These are phyloP conservation scores for Enteromius treurensis DNA, from an alignment of 2,797 vertebrate genomes.

Conservation along the genomic window DNA sequence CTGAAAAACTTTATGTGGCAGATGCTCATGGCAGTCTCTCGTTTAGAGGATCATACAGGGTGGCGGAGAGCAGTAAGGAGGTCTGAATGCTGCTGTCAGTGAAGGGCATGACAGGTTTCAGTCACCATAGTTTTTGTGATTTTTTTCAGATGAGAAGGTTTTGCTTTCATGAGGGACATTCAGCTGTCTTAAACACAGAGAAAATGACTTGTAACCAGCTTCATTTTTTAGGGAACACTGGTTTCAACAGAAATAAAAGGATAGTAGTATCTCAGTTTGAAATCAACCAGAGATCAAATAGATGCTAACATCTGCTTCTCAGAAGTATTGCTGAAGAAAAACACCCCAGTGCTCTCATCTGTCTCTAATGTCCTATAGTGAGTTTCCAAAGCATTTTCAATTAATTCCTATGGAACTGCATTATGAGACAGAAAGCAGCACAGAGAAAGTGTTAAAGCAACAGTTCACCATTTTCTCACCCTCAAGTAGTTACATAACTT, in stretches of 20 bases:
- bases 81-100: slow-evolving; percentile 18
- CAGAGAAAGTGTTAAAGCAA: too few species aligned
- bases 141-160: not conserved
- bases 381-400: too few species aligned
- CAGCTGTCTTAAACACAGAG: not conserved
- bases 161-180: not conserved
- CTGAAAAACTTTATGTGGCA: slow-evolving; percentile 11
- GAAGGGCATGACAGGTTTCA: slow-evolving; percentile 31
- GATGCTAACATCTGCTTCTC: not conserved
- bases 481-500: too few species aligned
- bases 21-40: slow-evolving; percentile 4
- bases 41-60: slow-evolving; percentile 2
- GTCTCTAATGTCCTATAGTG: too few species aligned
- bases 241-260: not conserved
- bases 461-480: too few species aligned
- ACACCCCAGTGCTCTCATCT: not conserved
- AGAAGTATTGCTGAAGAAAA: not conserved
- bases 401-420: too few species aligned
- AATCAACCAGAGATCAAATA: not conserved
- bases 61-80: slow-evolving; percentile 17
- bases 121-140: not conserved
- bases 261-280: not conserved
- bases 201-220: not conserved
- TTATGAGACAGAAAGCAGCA: too few species aligned
- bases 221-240: not conserved